Conservation (phyloP, 2,888 invertebrate genomes). For the Drosophila paucipuncta region DNA sequence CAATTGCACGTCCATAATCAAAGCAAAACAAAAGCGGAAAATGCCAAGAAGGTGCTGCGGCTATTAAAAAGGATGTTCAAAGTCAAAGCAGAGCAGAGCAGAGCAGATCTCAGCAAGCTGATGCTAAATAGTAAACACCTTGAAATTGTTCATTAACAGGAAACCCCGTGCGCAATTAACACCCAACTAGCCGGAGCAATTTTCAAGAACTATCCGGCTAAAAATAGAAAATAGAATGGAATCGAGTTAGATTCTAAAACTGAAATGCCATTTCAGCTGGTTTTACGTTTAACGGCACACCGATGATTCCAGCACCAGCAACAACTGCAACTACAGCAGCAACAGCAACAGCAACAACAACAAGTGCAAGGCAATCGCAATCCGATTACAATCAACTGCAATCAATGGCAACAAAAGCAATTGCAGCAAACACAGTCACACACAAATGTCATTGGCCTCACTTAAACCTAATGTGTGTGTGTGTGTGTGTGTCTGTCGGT, state of each 20-base stretch:
- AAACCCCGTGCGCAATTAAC: constrained; percentile 63
- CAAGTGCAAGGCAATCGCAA: constrained; percentile 76
- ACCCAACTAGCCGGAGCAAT: constrained; percentile 15
- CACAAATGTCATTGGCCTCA: constrained; percentile 73
- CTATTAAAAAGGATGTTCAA: constrained; percentile 33
- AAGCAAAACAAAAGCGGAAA: constrained; percentile 64
- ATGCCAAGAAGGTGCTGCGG: constrained; percentile 8
- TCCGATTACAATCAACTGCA: constrained; percentile 79
- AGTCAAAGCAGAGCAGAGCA: constrained; percentile 2
- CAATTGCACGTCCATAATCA: constrained; percentile 67
- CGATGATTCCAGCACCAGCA: constrained; percentile 29
- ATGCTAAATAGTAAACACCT: constrained; percentile 52
- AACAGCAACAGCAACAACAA: constrained; percentile 39
- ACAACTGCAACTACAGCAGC: constrained; percentile 46
- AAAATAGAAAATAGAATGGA: constrained; percentile 2
- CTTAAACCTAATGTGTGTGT: constrained; percentile 55
- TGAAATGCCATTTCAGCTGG: constrained; percentile 28
- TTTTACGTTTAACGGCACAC: constrained; percentile 13
- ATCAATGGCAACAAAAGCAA: constrained; percentile 62
- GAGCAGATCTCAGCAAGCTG: background rate
- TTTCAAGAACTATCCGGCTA: constrained; percentile 19
- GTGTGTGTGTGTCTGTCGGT: background rate
- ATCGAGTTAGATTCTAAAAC: constrained; percentile 5
- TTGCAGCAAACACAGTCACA: constrained; percentile 29
- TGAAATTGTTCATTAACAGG: constrained; percentile 70